Base-by-base conservation (phyloP, 2,113 vertebrate species). In the Trichomycterus rosablanca region DNA sequence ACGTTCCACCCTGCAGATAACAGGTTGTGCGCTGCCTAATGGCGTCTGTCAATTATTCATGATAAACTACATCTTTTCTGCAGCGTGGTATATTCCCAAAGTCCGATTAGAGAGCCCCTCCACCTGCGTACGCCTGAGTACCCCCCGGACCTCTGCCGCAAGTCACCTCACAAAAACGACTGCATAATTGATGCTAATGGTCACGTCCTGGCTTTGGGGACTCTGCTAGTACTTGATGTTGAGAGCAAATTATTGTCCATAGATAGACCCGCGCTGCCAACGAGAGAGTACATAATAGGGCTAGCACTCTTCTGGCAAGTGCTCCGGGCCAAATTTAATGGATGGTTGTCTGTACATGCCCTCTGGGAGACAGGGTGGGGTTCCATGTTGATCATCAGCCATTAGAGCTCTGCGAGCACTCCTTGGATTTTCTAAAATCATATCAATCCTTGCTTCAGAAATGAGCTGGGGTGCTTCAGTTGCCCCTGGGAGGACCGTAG, bases 31-130 rank as follows among this genome's bases (percentile, higher is more conserved):
- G 74, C 65, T 72, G 49, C 76, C 71, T 86, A 83, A 86, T 80
- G 79, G 80, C 71, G 68, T 76, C 46, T 59, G 71, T 64, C 75
- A 84, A 87, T 88, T 82, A 88, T 85, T 86, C 74, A 87, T 81
- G 7, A 42, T 20, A 20, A 55, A 54, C 71, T 65, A 64, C 51
- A 55, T 63, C 72, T 72, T 65, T 76, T 74, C 22, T 63, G 40
- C 42, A 22, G 58, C 56, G 34, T 10, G 42, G 40, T 72, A 73
- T 78, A 76, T 74, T 73, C 72, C n/a, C 71, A 42, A 50, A 30
- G 66, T 60, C 66, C 68, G 70, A 78, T 78, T 67, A 71, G 43
- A 71, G 46, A 73, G 58, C 66, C 11, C 1, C 64, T 7, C 66
- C 43, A 70, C 58, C 73, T 73, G 62, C 73, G 63, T 12, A 7